phyloP scores from a whole-genome alignment of 2,888 invertebrate species.

The Stenolophus ochropezus region DNA sequence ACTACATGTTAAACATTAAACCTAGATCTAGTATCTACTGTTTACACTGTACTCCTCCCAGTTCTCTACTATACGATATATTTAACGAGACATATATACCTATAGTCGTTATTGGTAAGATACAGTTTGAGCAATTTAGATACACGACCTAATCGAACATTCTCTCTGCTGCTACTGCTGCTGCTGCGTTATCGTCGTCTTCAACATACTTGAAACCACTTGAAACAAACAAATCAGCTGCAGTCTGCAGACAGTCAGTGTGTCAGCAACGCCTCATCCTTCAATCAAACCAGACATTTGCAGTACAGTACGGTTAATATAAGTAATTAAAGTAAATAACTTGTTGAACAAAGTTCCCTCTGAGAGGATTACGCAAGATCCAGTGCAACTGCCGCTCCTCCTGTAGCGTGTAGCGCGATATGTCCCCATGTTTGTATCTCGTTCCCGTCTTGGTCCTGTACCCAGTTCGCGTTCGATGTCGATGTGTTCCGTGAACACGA shows the following conservation, averaged over 20 bases:
- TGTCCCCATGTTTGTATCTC: slow-evolving; percentile 11
- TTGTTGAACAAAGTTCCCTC: slow-evolving; percentile 42
- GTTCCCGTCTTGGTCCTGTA: slow-evolving; percentile 4
- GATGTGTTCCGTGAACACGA: slow-evolving; percentile 59
- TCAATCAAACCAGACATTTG: slow-evolving; percentile 40
- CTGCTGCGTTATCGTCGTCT: slow-evolving; percentile 39
- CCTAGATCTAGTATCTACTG: slow-evolving; percentile 60
- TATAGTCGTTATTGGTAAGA: slow-evolving; percentile 58
- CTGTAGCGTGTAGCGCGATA: neutral
- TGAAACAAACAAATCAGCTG: slow-evolving; percentile 29
- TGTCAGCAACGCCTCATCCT: slow-evolving; percentile 38
- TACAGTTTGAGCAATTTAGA: slow-evolving; percentile 60
- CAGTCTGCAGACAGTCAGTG: slow-evolving; percentile 2
- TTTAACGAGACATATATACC: slow-evolving; percentile 34
- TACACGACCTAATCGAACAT: slow-evolving; percentile 42
- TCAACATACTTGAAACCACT: neutral
- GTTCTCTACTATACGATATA: slow-evolving; percentile 37
- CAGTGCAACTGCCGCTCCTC: slow-evolving; percentile 43
- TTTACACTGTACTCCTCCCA: slow-evolving; percentile 56
- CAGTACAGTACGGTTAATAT: slow-evolving; percentile 41
- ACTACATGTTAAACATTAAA: slow-evolving; percentile 61
- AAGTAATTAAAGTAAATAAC: slow-evolving; percentile 42
- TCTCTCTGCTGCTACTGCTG: slow-evolving; percentile 19
- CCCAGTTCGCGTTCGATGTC: slow-evolving; percentile 26
- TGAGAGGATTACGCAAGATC: slow-evolving; percentile 19